Base-by-base conservation (phyloP, 2,888 invertebrate species). In the Sphaerophoria rueppellii region DNA sequence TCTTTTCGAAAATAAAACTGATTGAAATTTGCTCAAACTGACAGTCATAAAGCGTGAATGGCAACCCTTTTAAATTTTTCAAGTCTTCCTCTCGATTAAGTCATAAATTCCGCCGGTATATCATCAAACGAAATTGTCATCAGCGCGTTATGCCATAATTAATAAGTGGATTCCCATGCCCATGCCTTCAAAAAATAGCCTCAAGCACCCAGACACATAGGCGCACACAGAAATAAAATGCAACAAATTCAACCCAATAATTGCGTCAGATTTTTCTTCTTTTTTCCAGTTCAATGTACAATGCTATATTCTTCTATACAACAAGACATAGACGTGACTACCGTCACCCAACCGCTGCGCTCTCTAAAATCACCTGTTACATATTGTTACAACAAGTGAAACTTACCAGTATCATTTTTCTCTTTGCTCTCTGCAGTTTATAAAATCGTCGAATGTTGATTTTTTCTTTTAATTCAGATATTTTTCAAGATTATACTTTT, bases 241-340 rank as follows among this genome's bases (percentile, higher is more conserved):
- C 88, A 87, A 82, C 87, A 88, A 88, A 87, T 87, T 65, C 77
- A 74, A 86, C 85, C 81, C 83, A 73, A 88, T 82, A 79, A 87
- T 89, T 89, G 89, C 89, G 90, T 89, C 89, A 89, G 89, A 89
- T 82, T 79, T 85, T 87, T 78, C 58, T 86, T 77, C 46, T 54
- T 55, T 48, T 58, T 48, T 43, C 65, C 43, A 58, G 55, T 71
- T 77, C 35, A 50, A 70, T 57, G 50, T 34, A 61, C 43, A 54
- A 54, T 40, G n/a, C n/a, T n/a, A n/a, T n/a, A n/a, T n/a, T n/a
- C n/a, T n/a, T n/a, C 9, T 1, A 40, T 7, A 40, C 6, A 40
- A 40, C 6, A 2, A 40, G 9, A 40, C 40, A 40, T 43, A 43
- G 52, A 32, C 5, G 37, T 50, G 50, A 50, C 50, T 6, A 6